phyloP scores from a whole-genome alignment of 1,140 invertebrate genomes.

The Sarcophaga bullata region DNA sequence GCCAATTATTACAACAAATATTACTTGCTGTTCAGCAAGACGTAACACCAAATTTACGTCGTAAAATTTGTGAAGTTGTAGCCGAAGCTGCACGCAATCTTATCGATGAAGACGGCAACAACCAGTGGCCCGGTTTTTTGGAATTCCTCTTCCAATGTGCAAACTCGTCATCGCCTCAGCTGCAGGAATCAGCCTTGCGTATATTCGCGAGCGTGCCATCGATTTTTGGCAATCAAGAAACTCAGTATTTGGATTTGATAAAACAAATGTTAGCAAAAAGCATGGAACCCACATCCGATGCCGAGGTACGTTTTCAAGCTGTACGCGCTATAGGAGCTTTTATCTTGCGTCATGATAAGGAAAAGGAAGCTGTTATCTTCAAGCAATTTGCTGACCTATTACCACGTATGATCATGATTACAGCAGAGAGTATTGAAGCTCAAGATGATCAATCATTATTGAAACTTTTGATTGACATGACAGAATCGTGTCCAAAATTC shows the following conservation, averaged over 20 bases:
- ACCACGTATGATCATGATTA: slow-evolving; percentile 77
- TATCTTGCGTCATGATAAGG: slow-evolving; percentile 85
- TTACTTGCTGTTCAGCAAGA: slow-evolving; percentile 84
- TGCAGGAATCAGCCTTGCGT: slow-evolving; percentile 93
- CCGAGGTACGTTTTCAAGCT: slow-evolving; percentile 82
- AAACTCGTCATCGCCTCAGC: slow-evolving; percentile 78
- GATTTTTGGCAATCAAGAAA: slow-evolving; percentile 96
- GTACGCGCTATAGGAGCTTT: slow-evolving; percentile 90
- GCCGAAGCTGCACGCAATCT: slow-evolving; percentile 95
- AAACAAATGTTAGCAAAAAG: slow-evolving; percentile 93
- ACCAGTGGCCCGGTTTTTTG: slow-evolving; percentile 96
- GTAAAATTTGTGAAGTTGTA: slow-evolving; percentile 92
- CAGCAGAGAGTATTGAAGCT: slow-evolving; percentile 75
- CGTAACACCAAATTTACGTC: slow-evolving; percentile 79
- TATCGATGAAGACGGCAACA: slow-evolving; percentile 96
- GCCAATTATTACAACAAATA: slow-evolving; percentile 86
- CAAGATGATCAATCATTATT: slow-evolving; percentile 91
- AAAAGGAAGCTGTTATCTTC: slow-evolving; percentile 87
- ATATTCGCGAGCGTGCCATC: slow-evolving; percentile 96
- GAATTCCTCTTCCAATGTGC: slow-evolving; percentile 97
- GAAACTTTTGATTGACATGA: slow-evolving; percentile 92
- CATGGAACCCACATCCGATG: slow-evolving; percentile 75
- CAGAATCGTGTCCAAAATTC: slow-evolving; percentile 93
- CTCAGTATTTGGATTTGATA: slow-evolving; percentile 90
- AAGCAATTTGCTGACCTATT: slow-evolving; percentile 89